Conservation (phyloP, 2,113 vertebrate genomes). For the Vulpes vulpes region DNA sequence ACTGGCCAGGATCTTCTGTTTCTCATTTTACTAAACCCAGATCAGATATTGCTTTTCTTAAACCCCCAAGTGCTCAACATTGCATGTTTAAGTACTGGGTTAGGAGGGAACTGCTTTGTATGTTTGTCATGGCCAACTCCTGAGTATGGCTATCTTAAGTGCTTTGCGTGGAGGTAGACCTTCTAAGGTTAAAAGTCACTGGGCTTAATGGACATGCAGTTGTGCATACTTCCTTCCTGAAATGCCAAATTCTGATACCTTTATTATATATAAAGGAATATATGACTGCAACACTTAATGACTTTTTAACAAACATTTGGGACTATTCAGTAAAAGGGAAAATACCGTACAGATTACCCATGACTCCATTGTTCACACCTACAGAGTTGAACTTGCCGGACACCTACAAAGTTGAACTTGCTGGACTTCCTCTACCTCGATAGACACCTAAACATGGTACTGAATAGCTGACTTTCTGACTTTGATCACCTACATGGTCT, state of each 20-base stretch:
- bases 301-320: not conserved
- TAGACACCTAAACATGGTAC: not conserved
- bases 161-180: not conserved
- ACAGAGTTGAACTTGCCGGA: not conserved
- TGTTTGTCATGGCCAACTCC: not conserved
- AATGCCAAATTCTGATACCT: not conserved
- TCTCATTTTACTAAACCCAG: constrained; percentile 15
- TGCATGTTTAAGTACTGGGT: not conserved
- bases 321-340: not conserved
- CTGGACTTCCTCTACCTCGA: not conserved
- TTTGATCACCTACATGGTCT: constrained; percentile 64
- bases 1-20: not conserved
- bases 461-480: not conserved
- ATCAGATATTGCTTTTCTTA: constrained; percentile 5
- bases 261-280: not conserved
- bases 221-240: not conserved
- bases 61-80: not conserved
- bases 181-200: not conserved
- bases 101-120: not conserved
- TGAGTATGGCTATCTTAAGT: not conserved
- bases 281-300: not conserved
- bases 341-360: not conserved
- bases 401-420: not conserved
- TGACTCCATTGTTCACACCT: not conserved
- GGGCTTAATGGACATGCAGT: not conserved